Evolutionary conservation across 2,797 vertebrate species (phyloP).

Genomic region (Hirundo rustica): DNA sequence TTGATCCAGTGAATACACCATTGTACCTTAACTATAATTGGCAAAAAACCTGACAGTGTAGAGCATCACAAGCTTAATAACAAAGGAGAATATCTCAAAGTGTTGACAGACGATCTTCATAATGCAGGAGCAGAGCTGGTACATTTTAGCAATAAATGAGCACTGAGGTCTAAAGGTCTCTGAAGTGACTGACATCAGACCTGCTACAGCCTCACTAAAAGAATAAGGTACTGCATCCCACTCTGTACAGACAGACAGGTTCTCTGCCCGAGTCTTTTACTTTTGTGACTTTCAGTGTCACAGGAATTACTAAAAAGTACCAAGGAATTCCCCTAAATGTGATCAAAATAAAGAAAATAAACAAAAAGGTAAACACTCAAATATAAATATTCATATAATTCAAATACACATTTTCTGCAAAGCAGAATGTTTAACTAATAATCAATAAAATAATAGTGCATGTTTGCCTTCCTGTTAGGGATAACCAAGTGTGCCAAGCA

Average conservation of each 20-base stretch:
- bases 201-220: slow-evolving; percentile 85
- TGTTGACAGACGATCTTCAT: slow-evolving; percentile 99
- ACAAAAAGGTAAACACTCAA: background rate
- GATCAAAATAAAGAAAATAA: slow-evolving; percentile 9
- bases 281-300: slow-evolving; percentile 74
- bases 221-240: slow-evolving; percentile 77
- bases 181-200: slow-evolving; percentile 96
- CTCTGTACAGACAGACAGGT: slow-evolving; percentile 74
- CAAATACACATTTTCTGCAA: background rate
- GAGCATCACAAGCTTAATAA: slow-evolving; percentile 95
- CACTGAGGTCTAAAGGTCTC: slow-evolving; percentile 91
- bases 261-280: slow-evolving; percentile 72
- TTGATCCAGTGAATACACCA: slow-evolving; percentile 98
- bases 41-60: slow-evolving; percentile 97
- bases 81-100: slow-evolving; percentile 96
- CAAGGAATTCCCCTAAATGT: slow-evolving; percentile 46
- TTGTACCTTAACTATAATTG: slow-evolving; percentile 99
- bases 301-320: slow-evolving; percentile 51
- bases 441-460: background rate
- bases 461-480: background rate
- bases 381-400: background rate
- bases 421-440: background rate
- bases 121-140: slow-evolving; percentile 91
- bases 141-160: slow-evolving; percentile 96
- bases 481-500: background rate